Base-by-base conservation (phyloP, 1,140 invertebrate genomes). In the Schlechtendalia chinensis region DNA sequence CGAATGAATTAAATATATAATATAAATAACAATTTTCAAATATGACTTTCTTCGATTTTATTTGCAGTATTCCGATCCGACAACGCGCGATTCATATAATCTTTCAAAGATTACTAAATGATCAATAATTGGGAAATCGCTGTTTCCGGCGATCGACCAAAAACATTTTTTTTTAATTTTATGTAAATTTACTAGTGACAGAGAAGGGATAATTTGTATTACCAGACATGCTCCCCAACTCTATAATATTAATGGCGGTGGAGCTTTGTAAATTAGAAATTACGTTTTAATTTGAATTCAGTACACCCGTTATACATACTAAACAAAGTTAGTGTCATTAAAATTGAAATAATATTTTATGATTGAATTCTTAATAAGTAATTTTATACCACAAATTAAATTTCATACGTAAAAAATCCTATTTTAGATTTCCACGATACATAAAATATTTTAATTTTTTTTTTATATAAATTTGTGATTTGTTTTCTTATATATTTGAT, bases 261-360 rank as follows among this genome's bases (percentile, higher is more conserved):
- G 58, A 58, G 72, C 72, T 75, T 58, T 75, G 29, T 58, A 75
- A 75, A 75, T 75, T 39, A 39, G 47, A 58, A 75, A 75, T 58
- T 29, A 45, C 54, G 19, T 75, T 75, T 75, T 75, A 75, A 75
- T 75, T 75, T 75, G 53, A 75, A 75, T 75, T 75, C 54, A 14
- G 71, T 58, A 32, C 27, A n/a, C 54, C 10, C 53, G 54, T 56
- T 75, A n/a, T 58, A 75, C 72, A 75, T 75, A 59, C 11, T 75
- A 58, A 58, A 58, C 54, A 29, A 75, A 58, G 29, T 19, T 58
- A 58, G 5, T 5, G 72, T 58, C 54, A 32, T 58, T 74, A 58
- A 74, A 58, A 75, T 22, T 27, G 17, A 61, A 47, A 0, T 5
- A 67, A 22, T 67, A 45, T 67, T 45, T 67, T 22, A 47, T 67